phyloP scores from a whole-genome alignment of 2,888 invertebrate genomes.

The Diarsia rubi region DNA sequence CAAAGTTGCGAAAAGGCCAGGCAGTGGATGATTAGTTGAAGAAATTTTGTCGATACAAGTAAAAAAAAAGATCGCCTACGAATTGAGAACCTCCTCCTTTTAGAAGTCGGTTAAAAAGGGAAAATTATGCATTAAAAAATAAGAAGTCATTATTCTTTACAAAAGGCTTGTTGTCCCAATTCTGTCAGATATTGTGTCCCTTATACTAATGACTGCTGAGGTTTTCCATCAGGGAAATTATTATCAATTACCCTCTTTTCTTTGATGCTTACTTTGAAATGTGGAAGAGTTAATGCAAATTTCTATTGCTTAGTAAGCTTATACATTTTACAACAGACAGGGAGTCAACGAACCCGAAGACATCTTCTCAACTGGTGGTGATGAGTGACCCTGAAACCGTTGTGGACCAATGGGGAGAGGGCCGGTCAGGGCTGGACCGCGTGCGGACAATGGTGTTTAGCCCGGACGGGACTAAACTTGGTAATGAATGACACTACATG shows the following conservation, averaged over 20 bases:
- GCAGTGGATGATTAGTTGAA: too few relatives aligned
- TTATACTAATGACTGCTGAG: neutral
- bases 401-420: slow-evolving; percentile 86
- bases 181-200: neutral
- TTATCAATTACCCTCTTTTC: neutral
- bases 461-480: slow-evolving; percentile 88
- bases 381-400: slow-evolving; percentile 83
- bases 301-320: too few relatives aligned
- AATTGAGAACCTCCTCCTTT: too few relatives aligned
- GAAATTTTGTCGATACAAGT: too few relatives aligned
- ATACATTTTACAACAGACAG: slow-evolving; percentile 65
- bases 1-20: too few relatives aligned
- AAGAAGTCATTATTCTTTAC: too few relatives aligned
- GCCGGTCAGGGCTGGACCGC: slow-evolving; percentile 77
- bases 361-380: slow-evolving; percentile 81
- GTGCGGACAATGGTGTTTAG: slow-evolving; percentile 87
- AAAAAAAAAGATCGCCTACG: too few relatives aligned
- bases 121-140: too few relatives aligned
- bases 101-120: too few relatives aligned
- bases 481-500: slow-evolving; percentile 70
- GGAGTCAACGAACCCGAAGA: slow-evolving; percentile 62
- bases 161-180: too few relatives aligned
- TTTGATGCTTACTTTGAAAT: neutral
- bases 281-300: neutral
- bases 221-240: neutral